These are phyloP conservation scores for Mareca strepera DNA, from an alignment of 2,797 vertebrate species.

Conservation along the genomic window DNA sequence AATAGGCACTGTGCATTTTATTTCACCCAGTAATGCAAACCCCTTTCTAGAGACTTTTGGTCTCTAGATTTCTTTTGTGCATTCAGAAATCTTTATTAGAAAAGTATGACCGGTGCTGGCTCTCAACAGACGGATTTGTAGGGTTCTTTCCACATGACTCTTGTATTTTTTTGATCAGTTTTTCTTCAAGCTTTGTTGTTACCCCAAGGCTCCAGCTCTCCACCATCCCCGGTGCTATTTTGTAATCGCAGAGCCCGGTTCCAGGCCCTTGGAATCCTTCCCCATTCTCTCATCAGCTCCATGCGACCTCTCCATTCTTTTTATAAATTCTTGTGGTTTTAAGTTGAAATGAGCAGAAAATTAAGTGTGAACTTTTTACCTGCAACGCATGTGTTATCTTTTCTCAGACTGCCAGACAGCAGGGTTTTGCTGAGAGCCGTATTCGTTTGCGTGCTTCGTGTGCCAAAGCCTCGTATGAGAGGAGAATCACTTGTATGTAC, in stretches of 20 bases:
- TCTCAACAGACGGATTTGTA: not conserved
- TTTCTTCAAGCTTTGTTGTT: not conserved
- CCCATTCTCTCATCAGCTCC: not conserved
- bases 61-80: not conserved
- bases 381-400: accelerated
- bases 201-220: not conserved
- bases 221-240: not conserved
- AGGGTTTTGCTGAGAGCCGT: not conserved
- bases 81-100: not conserved
- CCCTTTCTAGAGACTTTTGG: not conserved
- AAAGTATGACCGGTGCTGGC: not conserved
- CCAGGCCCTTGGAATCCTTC: not conserved
- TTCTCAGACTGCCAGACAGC: not conserved
- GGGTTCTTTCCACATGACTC: not conserved
- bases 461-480: not conserved
- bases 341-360: not conserved
- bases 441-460: not conserved
- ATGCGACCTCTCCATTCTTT: not conserved
- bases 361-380: not conserved
- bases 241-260: accelerated
- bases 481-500: not conserved
- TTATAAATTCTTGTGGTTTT: not conserved
- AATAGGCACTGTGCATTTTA: not conserved
- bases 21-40: not conserved
- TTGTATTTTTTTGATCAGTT: not conserved